phyloP scores from a whole-genome alignment of 1,140 invertebrate genomes.

The Subanguina moxae region DNA sequence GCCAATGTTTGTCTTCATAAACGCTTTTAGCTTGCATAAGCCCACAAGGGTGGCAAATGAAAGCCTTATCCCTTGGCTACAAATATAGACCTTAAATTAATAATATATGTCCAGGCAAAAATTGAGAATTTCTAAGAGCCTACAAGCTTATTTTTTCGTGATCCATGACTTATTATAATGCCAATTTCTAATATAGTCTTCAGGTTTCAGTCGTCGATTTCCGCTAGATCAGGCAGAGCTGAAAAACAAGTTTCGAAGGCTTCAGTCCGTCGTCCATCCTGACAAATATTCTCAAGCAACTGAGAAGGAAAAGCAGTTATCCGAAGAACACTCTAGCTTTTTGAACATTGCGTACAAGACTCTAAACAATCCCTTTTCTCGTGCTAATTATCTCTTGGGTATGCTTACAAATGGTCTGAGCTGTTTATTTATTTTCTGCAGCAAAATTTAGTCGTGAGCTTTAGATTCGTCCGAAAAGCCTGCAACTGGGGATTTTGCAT shows the following conservation, averaged over 20 bases:
- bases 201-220: not conserved
- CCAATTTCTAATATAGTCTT: too few relatives aligned
- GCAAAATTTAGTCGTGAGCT: not conserved
- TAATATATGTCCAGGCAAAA: too few relatives aligned
- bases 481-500: constrained; percentile 7
- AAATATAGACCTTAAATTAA: too few relatives aligned
- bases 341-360: constrained; percentile 23
- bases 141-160: too few relatives aligned
- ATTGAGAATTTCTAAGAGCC: too few relatives aligned
- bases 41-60: too few relatives aligned
- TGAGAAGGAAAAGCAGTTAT: constrained; percentile 14
- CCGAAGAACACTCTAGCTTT: constrained; percentile 20
- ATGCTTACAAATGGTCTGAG: not conserved
- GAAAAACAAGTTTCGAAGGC: constrained; percentile 11
- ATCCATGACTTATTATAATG: too few relatives aligned
- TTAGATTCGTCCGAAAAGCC: constrained; percentile 1
- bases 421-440: not conserved
- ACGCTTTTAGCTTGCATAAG: too few relatives aligned
- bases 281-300: constrained; percentile 16
- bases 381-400: constrained; percentile 21
- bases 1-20: too few relatives aligned
- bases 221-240: constrained; percentile 14
- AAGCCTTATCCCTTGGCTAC: too few relatives aligned
- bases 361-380: constrained; percentile 16
- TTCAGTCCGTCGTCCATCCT: constrained; percentile 23